These are phyloP conservation scores for Alethe castanea DNA, from an alignment of 2,113 vertebrate genomes.

Conservation along the genomic window DNA sequence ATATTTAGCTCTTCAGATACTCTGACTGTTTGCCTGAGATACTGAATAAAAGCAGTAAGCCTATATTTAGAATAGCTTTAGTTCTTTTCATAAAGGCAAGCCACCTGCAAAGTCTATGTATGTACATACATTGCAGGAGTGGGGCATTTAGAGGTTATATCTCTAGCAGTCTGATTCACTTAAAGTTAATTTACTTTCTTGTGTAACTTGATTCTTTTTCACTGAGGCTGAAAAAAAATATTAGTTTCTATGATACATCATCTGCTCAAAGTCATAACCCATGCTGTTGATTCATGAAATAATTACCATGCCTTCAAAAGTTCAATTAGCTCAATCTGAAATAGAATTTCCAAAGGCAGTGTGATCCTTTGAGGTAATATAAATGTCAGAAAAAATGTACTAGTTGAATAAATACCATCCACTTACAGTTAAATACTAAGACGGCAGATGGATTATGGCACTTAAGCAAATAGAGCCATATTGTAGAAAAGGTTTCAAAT, in stretches of 20 bases:
- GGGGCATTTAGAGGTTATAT: not conserved
- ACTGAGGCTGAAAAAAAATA: not conserved
- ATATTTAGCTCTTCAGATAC: not conserved
- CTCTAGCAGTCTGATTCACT: not conserved
- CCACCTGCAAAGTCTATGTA: not conserved
- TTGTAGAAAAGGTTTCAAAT: not conserved
- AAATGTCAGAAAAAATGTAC: constrained; percentile 42
- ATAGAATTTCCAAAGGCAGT: constrained; percentile 8
- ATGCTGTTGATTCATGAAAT: not conserved
- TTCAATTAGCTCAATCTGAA: constrained; percentile 31
- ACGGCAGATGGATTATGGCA: not conserved
- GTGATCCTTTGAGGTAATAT: constrained; percentile 39
- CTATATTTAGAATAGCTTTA: not conserved
- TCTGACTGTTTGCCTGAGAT: not conserved
- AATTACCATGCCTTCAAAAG: constrained; percentile 8
- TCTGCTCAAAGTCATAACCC: not conserved
- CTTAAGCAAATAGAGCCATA: not conserved
- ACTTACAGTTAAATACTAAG: constrained; percentile 4
- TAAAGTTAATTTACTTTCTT: constrained; percentile 25
- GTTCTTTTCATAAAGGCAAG: not conserved
- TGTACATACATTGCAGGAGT: not conserved
- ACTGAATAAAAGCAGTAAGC: not conserved
- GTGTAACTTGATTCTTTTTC: not conserved
- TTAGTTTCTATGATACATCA: not conserved
- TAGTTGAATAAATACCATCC: constrained; percentile 23